Conservation (phyloP, 1,140 invertebrate species). For the Drosophila chauvacae region DNA sequence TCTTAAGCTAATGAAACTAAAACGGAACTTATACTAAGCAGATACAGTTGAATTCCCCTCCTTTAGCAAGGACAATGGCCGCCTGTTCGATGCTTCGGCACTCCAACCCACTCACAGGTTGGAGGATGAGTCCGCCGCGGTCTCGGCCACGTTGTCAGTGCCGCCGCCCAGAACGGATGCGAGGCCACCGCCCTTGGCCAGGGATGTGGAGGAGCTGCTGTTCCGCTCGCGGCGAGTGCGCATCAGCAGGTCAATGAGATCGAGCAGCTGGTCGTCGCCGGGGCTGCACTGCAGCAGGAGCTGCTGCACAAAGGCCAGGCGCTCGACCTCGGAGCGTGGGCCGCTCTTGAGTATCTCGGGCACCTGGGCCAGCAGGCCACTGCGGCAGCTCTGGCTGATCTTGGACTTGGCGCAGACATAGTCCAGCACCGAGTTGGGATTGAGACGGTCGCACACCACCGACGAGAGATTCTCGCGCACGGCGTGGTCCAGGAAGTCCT, state of each 20-base stretch:
- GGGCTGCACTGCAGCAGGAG: constrained; percentile 57
- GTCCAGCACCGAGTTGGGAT: constrained; percentile 78
- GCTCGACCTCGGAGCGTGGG: constrained; percentile 61
- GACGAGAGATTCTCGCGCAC: constrained; percentile 81
- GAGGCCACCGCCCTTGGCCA: constrained; percentile 7
- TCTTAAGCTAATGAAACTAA: constrained; percentile 5
- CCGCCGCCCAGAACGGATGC: neutral
- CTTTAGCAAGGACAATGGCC: constrained; percentile 10
- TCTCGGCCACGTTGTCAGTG: constrained; percentile 68
- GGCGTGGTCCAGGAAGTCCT: constrained; percentile 82
- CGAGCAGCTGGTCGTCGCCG: constrained; percentile 65
- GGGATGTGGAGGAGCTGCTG: constrained; percentile 14
- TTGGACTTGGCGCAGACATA: constrained; percentile 84
- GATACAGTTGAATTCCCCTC: constrained; percentile 10
- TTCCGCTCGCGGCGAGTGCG: constrained; percentile 29
- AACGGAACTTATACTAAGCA: constrained; percentile 9
- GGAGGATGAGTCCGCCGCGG: constrained; percentile 78
- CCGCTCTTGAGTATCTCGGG: constrained; percentile 62
- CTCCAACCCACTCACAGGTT: constrained; percentile 52
- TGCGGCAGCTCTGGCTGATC: constrained; percentile 71
- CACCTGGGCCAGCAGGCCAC: constrained; percentile 63
- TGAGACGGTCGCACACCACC: constrained; percentile 81
- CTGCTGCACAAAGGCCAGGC: constrained; percentile 58
- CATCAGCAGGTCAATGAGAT: constrained; percentile 72
- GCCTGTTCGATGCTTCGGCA: neutral